phyloP scores from a whole-genome alignment of 1,140 invertebrate species.

The Chrysopa pallens region DNA sequence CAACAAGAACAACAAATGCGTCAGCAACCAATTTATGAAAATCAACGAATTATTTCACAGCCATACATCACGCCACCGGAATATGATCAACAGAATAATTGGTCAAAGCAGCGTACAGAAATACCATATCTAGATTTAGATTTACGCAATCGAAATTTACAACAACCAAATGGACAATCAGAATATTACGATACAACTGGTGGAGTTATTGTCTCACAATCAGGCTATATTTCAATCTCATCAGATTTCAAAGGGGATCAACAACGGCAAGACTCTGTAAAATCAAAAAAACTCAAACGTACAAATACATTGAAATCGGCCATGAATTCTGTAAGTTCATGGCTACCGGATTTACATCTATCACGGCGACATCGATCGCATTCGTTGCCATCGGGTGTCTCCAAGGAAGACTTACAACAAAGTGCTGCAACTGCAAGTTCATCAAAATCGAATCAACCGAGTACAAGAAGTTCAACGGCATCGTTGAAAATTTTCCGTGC shows the following conservation, averaged over 20 bases:
- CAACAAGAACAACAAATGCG: slow-evolving; percentile 18
- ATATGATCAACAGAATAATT: slow-evolving; percentile 21
- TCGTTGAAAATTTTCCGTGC: background rate
- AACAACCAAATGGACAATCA: slow-evolving; percentile 12
- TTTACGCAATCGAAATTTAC: slow-evolving; percentile 23
- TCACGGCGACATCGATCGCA: slow-evolving; percentile 59
- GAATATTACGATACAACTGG: slow-evolving; percentile 30
- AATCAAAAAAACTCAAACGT: slow-evolving; percentile 44
- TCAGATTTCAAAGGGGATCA: slow-evolving; percentile 39
- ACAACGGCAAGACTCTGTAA: slow-evolving; percentile 26
- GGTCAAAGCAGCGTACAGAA: slow-evolving; percentile 21
- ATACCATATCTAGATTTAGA: slow-evolving; percentile 22
- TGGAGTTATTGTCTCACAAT: slow-evolving; percentile 57
- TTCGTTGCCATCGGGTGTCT: slow-evolving; percentile 54
- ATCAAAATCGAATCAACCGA: slow-evolving; percentile 11
- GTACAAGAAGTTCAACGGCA: slow-evolving; percentile 4
- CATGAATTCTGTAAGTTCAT: slow-evolving; percentile 60
- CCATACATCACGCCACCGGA: slow-evolving; percentile 18
- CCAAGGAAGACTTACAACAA: slow-evolving; percentile 34
- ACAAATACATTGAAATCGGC: slow-evolving; percentile 57
- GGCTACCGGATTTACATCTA: slow-evolving; percentile 64
- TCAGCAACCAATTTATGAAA: slow-evolving; percentile 23
- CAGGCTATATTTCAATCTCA: slow-evolving; percentile 62
- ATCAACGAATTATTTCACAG: slow-evolving; percentile 24
- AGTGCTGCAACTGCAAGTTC: slow-evolving; percentile 26